Base-by-base conservation (phyloP, 2,888 invertebrate species). In the Dicyrtoma fusca region DNA sequence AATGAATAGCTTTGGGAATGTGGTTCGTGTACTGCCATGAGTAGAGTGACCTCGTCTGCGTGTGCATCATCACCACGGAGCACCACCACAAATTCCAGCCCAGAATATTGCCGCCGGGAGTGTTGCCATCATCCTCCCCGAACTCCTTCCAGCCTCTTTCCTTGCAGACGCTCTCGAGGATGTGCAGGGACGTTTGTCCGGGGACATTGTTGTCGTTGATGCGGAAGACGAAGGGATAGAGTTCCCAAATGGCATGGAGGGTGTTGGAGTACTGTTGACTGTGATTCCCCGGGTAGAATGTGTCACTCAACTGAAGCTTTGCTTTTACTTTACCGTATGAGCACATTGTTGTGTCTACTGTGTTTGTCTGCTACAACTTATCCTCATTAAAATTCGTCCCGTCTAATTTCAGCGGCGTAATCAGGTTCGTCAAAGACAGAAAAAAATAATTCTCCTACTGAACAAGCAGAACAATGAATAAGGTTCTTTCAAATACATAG, bases 1-100 rank as follows among this genome's bases (percentile, higher is more conserved):
- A 92, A n/a, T 90, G 89, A 53, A 91, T 90, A 1, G 91, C 91
- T 83, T 91, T 91, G 10, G 93, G 92, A 82, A 92, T 92, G 83
- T 92, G 92, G 82, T 93, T 93, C 82, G 92, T 89, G 80, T 71
- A 90, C 88, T 91, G 91, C 89, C 90, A 90, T 75, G 88, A 87
- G 66, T 88, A 88, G 62, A 91, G 85, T 64, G 87, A 86, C 81
- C 88, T 89, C 81, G 62, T 44, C 13, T 89, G 89, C 81, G 89
- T 87, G 0, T 87, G 86, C 42, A 88, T 84, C 4, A 91, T 88
- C 82, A 92, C 91, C n/a, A 91, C 89, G 21, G 89, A 88, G 13
- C 64, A 2, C 89, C 89, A 94, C 92, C 92, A 93, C 1, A 93
- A 86, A 82, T 93, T 92, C 93, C 93, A 93, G 71, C 88, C 88